A percentile compares a stretch with the other conserved stretches of the same genome.
These are phyloP conservation scores for Antechinus flavipes DNA, from an alignment of 2,113 vertebrate species.

Conservation along the genomic window DNA sequence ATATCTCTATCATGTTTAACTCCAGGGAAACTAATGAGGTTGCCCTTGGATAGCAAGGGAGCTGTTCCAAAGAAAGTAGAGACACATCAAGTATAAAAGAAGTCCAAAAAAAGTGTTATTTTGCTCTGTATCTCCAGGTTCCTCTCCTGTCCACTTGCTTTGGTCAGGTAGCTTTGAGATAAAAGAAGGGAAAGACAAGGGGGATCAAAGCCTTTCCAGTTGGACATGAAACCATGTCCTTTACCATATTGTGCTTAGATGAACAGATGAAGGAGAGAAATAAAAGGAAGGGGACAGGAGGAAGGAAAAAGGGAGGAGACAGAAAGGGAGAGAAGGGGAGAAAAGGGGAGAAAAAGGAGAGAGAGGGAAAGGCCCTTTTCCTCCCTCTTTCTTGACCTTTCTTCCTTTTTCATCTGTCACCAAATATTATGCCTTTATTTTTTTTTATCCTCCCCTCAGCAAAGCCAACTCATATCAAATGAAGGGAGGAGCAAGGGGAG, in stretches of 20 bases:
- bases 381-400: too few species aligned
- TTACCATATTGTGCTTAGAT: not conserved
- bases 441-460: too few species aligned
- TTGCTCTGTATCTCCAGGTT: not conserved
- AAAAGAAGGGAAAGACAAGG: not conserved
- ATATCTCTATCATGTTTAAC: not conserved
- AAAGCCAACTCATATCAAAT: too few species aligned
- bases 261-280: not conserved
- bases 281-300: too few species aligned
- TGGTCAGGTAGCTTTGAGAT: not conserved
- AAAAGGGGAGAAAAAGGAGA: too few species aligned
- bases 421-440: too few species aligned
- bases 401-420: too few species aligned
- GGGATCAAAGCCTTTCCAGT: not conserved
- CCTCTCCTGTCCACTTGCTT: not conserved
- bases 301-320: too few species aligned
- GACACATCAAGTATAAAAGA: not conserved
- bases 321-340: too few species aligned
- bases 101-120: not conserved
- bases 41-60: not conserved
- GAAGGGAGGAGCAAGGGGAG: too few species aligned
- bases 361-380: too few species aligned
- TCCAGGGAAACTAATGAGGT: not conserved
- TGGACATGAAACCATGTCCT: not conserved
- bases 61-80: not conserved